A percentile compares a stretch with the other conserved stretches of the same genome.
Evolutionary conservation across 2,888 invertebrate genomes (phyloP).

Genomic region (Heliothis peltigera): DNA sequence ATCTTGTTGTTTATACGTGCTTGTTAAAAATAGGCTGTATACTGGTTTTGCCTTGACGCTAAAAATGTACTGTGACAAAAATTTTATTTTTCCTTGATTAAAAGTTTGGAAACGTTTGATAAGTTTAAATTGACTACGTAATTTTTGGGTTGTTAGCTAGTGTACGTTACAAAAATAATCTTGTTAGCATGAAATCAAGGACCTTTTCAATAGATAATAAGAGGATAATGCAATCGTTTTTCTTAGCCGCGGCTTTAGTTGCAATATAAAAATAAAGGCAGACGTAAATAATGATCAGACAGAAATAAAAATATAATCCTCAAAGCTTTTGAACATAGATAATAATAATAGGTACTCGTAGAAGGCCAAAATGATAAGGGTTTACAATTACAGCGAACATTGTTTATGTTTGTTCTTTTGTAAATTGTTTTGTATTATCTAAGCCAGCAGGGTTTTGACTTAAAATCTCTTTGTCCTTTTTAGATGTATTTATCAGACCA

Average conservation of each 20-base stretch:
- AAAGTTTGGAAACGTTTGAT: conserved; percentile 36
- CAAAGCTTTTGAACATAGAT: not conserved
- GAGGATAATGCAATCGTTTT: not conserved
- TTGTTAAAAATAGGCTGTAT: conserved; percentile 31
- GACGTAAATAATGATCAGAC: too few relatives aligned
- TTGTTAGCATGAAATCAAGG: not conserved
- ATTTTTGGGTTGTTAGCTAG: conserved; percentile 6
- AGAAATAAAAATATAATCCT: not conserved
- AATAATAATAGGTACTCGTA: too few relatives aligned
- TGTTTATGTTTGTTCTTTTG: not conserved
- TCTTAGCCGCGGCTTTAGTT: not conserved
- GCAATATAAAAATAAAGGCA: not conserved
- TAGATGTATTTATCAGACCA: too few relatives aligned
- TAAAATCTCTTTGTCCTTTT: too few relatives aligned
- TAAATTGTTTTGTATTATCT: not conserved
- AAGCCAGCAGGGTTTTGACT: not conserved
- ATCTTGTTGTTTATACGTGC: not conserved
- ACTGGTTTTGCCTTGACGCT: conserved; percentile 7
- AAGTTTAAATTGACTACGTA: conserved; percentile 34
- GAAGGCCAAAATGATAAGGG: not conserved
- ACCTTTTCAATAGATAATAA: not conserved
- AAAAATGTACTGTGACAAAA: not conserved
- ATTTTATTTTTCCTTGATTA: conserved; percentile 44
- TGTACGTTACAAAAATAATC: not conserved
- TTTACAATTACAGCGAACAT: not conserved